Evolutionary conservation across 1,140 invertebrate species (phyloP).

Genomic region (Agrypnia vestita): DNA sequence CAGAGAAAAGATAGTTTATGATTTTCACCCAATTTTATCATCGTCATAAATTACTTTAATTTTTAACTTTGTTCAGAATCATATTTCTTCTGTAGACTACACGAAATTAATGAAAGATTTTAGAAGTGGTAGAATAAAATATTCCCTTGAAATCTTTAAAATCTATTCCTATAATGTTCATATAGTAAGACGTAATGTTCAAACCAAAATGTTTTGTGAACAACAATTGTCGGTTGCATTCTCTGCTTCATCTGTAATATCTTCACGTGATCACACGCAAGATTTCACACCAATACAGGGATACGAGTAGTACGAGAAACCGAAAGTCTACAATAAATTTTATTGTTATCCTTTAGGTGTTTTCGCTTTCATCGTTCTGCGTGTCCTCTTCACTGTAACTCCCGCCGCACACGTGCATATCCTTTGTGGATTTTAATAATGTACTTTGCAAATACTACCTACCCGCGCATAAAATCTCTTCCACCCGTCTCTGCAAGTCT

Average conservation of each 20-base stretch:
- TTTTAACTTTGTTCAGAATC: too few relatives aligned
- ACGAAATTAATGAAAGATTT: too few relatives aligned
- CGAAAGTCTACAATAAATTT: conserved; percentile 20
- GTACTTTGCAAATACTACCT: background rate
- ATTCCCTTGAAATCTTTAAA: too few relatives aligned
- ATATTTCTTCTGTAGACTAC: too few relatives aligned
- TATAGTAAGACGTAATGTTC: background rate
- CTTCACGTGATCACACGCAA: conserved; percentile 21
- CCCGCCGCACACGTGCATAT: conserved; percentile 38
- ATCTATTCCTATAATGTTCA: background rate
- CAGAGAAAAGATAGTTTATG: too few relatives aligned
- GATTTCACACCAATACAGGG: background rate
- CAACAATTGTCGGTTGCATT: background rate
- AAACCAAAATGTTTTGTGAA: background rate
- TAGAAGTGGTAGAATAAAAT: too few relatives aligned
- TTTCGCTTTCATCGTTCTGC: conserved; percentile 43
- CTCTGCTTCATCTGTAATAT: conserved; percentile 6
- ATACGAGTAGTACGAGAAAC: background rate
- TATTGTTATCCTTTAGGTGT: conserved; percentile 39
- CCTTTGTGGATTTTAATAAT: conserved; percentile 31
- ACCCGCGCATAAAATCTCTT: conserved; percentile 1
- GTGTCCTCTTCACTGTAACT: conserved; percentile 25
- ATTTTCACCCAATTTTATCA: too few relatives aligned
- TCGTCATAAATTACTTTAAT: too few relatives aligned
- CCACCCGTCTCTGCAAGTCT: background rate